phyloP scores from a whole-genome alignment of 2,113 vertebrate genomes.

The Carassius auratus region DNA sequence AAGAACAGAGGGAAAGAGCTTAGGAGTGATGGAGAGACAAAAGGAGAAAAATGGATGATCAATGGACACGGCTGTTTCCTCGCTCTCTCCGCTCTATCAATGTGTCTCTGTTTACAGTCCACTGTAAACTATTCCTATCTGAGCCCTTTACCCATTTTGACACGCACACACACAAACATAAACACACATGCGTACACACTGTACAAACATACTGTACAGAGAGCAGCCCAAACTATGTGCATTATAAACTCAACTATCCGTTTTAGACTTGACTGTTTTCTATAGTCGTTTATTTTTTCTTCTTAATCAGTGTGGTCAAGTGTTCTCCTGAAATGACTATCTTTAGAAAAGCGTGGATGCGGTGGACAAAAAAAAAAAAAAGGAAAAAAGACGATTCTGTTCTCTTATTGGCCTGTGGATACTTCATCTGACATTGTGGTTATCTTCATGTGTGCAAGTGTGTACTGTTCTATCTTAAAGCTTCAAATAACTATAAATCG shows the following conservation, averaged over 20 bases:
- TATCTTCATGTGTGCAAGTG: conserved; percentile 99
- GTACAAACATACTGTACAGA: conserved; percentile 45
- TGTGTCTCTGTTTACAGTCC: conserved; percentile 99
- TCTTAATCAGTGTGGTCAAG: conserved; percentile 87
- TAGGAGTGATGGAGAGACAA: conserved; percentile 6
- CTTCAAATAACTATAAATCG: conserved; percentile 94
- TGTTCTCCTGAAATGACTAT: conserved; percentile 84
- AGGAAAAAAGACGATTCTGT: conserved; percentile 11
- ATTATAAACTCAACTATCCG: conserved; percentile 97
- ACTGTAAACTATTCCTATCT: conserved; percentile 93
- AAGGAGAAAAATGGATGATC: conserved; percentile 41
- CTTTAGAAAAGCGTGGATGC: conserved; percentile 66
- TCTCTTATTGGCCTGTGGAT: conserved; percentile 26
- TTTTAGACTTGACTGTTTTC: conserved; percentile 99
- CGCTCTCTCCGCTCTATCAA: conserved; percentile 79
- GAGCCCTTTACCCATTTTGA: conserved; percentile 98
- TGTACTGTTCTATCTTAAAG: conserved; percentile 99
- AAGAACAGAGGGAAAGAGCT: not conserved
- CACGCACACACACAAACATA: conserved; percentile 74
- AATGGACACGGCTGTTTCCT: conserved; percentile 67
- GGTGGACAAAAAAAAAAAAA: not conserved
- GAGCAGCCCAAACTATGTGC: conserved; percentile 64
- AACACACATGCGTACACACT: not conserved
- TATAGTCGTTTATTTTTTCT: conserved; percentile 86
- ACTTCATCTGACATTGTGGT: conserved; percentile 86